Evolutionary conservation across 2,888 invertebrate species (phyloP).

Genomic region (Microdon myrmicae): DNA sequence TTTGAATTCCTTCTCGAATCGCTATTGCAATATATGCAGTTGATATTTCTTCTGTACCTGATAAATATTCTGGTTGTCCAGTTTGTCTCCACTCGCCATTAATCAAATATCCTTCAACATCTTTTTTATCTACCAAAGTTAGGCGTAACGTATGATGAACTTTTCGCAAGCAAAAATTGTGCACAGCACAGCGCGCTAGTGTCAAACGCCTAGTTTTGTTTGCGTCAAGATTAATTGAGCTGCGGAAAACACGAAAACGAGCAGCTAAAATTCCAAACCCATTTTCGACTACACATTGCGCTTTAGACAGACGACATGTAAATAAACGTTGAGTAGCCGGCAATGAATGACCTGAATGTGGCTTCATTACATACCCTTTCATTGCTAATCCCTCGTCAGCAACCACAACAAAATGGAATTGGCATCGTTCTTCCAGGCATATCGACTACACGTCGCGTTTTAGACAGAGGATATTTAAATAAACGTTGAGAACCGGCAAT

Average conservation of each 20-base stretch:
- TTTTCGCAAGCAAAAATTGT: conserved; percentile 1
- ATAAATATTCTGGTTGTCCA: neutral
- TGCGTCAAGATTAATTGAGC: conserved; percentile 2
- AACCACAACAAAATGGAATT: conserved; percentile 15
- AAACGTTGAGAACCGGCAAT: conserved; percentile 3
- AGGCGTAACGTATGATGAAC: neutral
- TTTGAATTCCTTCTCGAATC: conserved; percentile 4
- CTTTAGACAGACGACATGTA: conserved; percentile 18
- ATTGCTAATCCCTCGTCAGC: conserved; percentile 27
- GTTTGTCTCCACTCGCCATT: conserved; percentile 4
- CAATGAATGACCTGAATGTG: conserved; percentile 24
- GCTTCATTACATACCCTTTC: conserved; percentile 47
- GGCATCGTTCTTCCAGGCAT: conserved; percentile 3
- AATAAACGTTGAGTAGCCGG: conserved; percentile 9
- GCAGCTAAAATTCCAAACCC: conserved; percentile 6
- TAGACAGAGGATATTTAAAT: conserved; percentile 20
- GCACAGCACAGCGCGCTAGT: conserved; percentile 1
- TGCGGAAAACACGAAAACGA: conserved; percentile 6
- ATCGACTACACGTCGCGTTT: conserved; percentile 10
- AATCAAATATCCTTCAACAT: conserved; percentile 5
- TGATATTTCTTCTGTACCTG: conserved; percentile 4
- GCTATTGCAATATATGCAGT: conserved; percentile 6
- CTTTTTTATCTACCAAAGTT: conserved; percentile 5
- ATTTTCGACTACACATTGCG: conserved; percentile 6
- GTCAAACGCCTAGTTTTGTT: conserved; percentile 3